phyloP scores from a whole-genome alignment of 2,113 vertebrate genomes.

The Muscicapa adusta region DNA sequence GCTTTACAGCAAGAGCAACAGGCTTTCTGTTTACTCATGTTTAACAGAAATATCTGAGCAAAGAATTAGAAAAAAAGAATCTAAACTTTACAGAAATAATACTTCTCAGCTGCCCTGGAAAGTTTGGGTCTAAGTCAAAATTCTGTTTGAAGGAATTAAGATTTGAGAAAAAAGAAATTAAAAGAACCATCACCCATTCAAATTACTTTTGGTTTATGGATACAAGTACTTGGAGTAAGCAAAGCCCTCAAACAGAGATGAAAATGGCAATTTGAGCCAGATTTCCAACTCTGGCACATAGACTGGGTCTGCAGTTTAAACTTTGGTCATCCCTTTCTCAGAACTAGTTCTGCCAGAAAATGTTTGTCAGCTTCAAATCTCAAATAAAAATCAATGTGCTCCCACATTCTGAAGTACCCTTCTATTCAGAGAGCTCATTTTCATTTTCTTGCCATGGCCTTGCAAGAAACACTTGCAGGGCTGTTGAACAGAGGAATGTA shows the following conservation, averaged over 20 bases:
- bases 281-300: neutral
- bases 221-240: neutral
- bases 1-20: neutral
- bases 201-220: conserved; percentile 9
- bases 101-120: neutral
- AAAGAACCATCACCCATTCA: accelerated
- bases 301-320: neutral
- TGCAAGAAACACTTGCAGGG: neutral
- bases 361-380: neutral
- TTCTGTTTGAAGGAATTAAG: neutral
- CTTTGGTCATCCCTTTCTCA: neutral
- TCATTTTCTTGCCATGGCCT: conserved; percentile 11
- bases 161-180: neutral
- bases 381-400: neutral
- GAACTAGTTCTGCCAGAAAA: neutral
- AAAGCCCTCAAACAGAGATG: neutral
- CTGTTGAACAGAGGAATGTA: neutral
- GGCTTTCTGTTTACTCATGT: neutral
- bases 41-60: neutral
- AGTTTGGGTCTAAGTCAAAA: neutral
- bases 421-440: neutral
- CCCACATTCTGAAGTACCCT: neutral
- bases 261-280: neutral
- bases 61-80: neutral
- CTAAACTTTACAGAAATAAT: neutral